Percentiles rank a stretch among this genome's conserved stretches.
Conservation (phyloP, 1,140 invertebrate genomes). For the Zaprionus capensis region DNA sequence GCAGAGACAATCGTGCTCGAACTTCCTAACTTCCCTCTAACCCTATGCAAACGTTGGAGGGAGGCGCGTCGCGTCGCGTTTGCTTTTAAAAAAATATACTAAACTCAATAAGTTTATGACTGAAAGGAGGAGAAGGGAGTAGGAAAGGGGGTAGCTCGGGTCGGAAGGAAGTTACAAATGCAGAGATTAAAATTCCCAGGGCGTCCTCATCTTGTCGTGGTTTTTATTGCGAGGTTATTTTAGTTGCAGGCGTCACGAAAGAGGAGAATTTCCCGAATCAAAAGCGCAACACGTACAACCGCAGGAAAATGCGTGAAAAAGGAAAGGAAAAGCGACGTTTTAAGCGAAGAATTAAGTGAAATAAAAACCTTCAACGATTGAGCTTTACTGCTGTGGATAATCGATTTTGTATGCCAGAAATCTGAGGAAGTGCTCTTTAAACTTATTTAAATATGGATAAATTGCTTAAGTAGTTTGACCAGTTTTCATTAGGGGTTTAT, state of each 20-base stretch:
- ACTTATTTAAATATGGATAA: not conserved
- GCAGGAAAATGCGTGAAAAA: constrained; percentile 8
- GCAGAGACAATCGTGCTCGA: constrained; percentile 37
- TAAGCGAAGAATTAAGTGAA: not conserved
- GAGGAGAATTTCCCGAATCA: constrained; percentile 25
- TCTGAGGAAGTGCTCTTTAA: not conserved
- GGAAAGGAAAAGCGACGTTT: constrained; percentile 2
- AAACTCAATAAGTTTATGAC: constrained; percentile 62
- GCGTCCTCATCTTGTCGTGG: constrained; percentile 40
- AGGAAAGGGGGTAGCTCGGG: constrained; percentile 13
- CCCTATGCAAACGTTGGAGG: constrained; percentile 10
- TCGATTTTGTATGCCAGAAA: constrained; percentile 2
- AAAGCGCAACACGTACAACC: constrained; percentile 46
- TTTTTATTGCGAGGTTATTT: constrained; percentile 43
- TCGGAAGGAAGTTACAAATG: constrained; percentile 73
- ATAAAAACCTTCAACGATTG: not conserved
- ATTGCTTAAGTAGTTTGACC: not conserved
- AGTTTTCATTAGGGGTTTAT: no score
- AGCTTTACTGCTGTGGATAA: not conserved
- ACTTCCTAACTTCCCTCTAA: constrained; percentile 10
- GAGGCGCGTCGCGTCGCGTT: constrained; percentile 27
- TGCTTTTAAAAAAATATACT: constrained; percentile 59
- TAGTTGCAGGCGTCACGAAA: constrained; percentile 12
- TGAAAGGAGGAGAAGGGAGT: not conserved
- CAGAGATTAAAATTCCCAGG: constrained; percentile 59